A percentile compares a stretch with the other conserved stretches of the same genome.
These are phyloP conservation scores for Anisognathus igniventris DNA, from an alignment of 2,797 vertebrate genomes.

Conservation along the genomic window DNA sequence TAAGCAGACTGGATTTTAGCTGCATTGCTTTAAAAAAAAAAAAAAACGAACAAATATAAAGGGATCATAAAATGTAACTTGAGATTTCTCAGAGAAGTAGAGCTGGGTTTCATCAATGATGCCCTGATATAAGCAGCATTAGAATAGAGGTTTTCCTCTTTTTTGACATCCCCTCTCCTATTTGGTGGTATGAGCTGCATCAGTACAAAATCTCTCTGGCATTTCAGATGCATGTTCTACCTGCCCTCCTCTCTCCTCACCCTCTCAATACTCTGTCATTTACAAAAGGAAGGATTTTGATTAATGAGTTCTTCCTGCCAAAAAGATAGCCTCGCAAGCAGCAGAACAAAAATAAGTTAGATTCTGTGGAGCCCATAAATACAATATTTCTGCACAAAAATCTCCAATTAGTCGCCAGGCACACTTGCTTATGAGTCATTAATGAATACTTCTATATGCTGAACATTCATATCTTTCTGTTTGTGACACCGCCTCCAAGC, in stretches of 20 bases:
- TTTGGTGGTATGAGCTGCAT: not conserved
- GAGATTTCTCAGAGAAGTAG: not conserved
- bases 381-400: conserved; percentile 33
- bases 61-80: not conserved
- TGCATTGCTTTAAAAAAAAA: not conserved
- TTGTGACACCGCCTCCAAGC: conserved; percentile 45
- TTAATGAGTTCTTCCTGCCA: conserved; percentile 47
- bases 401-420: conserved; percentile 49
- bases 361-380: not conserved
- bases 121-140: not conserved
- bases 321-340: not conserved
- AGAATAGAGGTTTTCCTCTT: not conserved
- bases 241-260: not conserved
- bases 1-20: not conserved
- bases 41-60: not conserved
- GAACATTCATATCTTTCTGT: conserved; percentile 44
- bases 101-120: not conserved
- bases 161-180: not conserved
- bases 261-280: not conserved
- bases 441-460: conserved; percentile 61
- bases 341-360: conserved; percentile 2
- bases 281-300: conserved; percentile 36
- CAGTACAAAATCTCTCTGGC: not conserved
- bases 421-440: conserved; percentile 51
- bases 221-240: conserved; percentile 1